Conservation (phyloP, 2,113 vertebrate species). For the Laticauda laticaudata region DNA sequence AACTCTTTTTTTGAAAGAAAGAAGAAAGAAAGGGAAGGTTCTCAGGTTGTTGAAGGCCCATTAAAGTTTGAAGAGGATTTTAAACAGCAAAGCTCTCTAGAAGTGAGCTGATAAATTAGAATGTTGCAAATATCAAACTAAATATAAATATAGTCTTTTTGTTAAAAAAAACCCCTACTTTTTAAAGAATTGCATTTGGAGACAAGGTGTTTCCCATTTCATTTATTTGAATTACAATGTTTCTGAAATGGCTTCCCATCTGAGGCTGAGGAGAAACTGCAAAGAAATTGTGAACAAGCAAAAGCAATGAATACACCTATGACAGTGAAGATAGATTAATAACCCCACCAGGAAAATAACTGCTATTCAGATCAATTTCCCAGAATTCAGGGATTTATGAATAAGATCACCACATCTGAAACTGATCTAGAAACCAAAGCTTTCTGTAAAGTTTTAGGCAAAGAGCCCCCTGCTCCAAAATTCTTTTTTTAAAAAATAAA, state of each 20-base stretch:
- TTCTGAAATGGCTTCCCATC: not conserved
- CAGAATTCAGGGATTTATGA: not conserved
- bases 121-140: not conserved
- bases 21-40: not conserved
- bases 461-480: not conserved
- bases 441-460: not conserved
- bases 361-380: not conserved
- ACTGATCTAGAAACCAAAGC: not conserved
- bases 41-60: constrained; percentile 25
- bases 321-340: not conserved
- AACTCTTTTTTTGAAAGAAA: not conserved
- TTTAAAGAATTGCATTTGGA: not conserved
- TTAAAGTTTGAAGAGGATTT: not conserved
- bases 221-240: not conserved
- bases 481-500: not conserved
- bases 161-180: not conserved
- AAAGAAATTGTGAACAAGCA: not conserved
- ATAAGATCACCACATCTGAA: not conserved
- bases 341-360: not conserved
- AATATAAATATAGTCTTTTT: constrained; percentile 1
- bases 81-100: not conserved
- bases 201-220: not conserved
- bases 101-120: not conserved
- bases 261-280: not conserved
- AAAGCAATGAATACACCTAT: not conserved